Evolutionary conservation across 2,888 invertebrate species (phyloP), one percentile per base, ranked within the genome.

Genomic region (Liodrosophila aerea): DNA sequence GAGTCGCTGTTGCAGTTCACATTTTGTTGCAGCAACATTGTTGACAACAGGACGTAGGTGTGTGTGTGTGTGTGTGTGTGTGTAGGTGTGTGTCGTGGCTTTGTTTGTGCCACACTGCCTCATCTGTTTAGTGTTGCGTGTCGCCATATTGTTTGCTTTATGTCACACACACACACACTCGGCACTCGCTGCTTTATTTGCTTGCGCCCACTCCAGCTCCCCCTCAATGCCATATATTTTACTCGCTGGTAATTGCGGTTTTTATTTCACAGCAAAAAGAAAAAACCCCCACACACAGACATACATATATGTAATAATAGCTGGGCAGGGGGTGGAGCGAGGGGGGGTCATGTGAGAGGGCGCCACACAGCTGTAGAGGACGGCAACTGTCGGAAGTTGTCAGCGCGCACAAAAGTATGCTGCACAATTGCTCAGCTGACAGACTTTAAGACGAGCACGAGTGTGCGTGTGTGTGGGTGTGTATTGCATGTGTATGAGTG

Each of bases 91-190:
- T 53, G 54, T 53, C 50, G 40, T 54, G 36, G 51, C 64, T 50
- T 64, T 65, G 66, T 65, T 72, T 51, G 7, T 33, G 16, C 36
- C 11, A 7, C 30, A 47, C 54, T 50, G 56, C 57, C 69, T 63
- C 77, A 54, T 61, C 56, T 80, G 78, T 46, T 81, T 81, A 70
- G 78, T 81, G 83, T 85, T 85, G 81, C 86, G 81, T 81, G 81
- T 85, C 65, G 82, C 86, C 78, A 82, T 86, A 81, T 86, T 81
- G 85, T 81, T 84, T 81, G 66, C 85, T 71, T 86, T 71, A 82
- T 81, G 75, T 71, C 73, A 58, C 73, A 61, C 71, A 77, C 52
- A 63, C 15, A 44, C 49, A 45, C 44, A 47, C 41, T 40, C 9
- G 15, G 12, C 13, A 39, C 40, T 13, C 60, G 47, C 56, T 63